A percentile compares a stretch with the other conserved stretches of the same genome.
Evolutionary conservation across 2,888 invertebrate genomes (phyloP).

Genomic region (Aquatica leii): DNA sequence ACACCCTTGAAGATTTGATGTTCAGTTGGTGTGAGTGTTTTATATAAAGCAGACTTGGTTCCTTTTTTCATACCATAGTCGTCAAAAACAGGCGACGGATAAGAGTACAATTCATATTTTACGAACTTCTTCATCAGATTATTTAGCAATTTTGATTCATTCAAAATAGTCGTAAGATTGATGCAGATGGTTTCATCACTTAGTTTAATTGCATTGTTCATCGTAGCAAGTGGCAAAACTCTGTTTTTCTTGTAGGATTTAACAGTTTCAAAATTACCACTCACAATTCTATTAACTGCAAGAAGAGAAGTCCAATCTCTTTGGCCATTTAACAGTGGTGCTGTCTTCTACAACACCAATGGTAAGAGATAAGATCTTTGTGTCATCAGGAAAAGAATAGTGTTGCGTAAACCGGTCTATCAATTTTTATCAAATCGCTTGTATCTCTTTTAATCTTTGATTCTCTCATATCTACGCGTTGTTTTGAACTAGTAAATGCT

Average conservation of each 20-base stretch:
- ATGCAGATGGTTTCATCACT: slow-evolving; percentile 1
- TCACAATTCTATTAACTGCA: background rate
- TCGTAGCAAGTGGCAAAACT: background rate
- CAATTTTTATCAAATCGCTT: background rate
- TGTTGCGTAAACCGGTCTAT: background rate
- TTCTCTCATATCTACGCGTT: too few species aligned
- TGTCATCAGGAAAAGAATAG: too few species aligned
- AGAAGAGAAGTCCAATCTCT: slow-evolving; percentile 1
- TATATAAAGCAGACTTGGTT: too few species aligned
- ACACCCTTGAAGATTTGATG: too few species aligned
- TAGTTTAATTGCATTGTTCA: too few species aligned
- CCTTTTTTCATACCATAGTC: background rate
- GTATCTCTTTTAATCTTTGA: too few species aligned
- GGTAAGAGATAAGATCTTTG: background rate
- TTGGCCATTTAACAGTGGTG: background rate
- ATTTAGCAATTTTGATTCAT: too few species aligned
- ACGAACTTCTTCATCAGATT: too few species aligned
- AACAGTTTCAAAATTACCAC: too few species aligned
- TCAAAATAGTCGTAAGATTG: background rate
- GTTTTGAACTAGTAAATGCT: too few species aligned
- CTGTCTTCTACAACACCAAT: slow-evolving; percentile 4
- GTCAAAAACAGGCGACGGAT: background rate
- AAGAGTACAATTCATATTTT: background rate
- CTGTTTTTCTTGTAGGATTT: too few species aligned
- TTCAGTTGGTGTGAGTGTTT: too few species aligned